Percentiles rank a stretch among this genome's conserved stretches.
phyloP scores from a whole-genome alignment of 2,113 vertebrate species.

The Petrocephalus microphthalmus region DNA sequence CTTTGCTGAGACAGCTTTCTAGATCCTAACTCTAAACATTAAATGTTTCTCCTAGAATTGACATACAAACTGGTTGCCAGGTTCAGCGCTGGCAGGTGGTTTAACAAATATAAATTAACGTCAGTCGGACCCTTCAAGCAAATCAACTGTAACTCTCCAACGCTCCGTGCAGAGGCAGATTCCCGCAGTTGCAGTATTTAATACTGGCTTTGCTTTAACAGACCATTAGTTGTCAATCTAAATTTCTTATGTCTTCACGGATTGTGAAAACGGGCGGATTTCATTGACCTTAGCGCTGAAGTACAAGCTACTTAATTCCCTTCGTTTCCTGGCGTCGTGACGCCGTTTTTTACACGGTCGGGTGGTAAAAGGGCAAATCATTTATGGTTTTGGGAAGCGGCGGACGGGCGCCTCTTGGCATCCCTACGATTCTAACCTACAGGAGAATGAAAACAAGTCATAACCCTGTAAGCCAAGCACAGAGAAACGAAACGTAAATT shows the following conservation, averaged over 20 bases:
- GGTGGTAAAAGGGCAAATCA: neutral
- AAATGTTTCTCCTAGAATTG: neutral
- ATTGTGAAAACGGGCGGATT: constrained; percentile 17
- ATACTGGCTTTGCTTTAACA: neutral
- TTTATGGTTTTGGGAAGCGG: neutral
- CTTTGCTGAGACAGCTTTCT: neutral
- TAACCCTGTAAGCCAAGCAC: neutral
- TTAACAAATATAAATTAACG: neutral
- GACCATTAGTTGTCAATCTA: neutral
- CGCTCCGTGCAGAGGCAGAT: neutral
- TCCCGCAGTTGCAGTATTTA: neutral
- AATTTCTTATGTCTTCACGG: constrained; percentile 14
- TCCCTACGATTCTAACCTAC: neutral
- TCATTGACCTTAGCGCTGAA: constrained; percentile 26
- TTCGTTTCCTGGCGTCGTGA: constrained; percentile 19
- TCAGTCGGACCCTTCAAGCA: neutral
- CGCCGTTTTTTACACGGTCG: neutral
- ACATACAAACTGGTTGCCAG: neutral
- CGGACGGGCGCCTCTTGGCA: neutral
- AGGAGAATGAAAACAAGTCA: constrained; percentile 16
- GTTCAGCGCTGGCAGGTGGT: neutral
- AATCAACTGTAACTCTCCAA: neutral
- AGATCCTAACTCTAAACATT: neutral
- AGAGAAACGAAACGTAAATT: constrained; percentile 14
- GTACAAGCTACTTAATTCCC: constrained; percentile 18